phyloP scores from a whole-genome alignment of 2,797 vertebrate species.

The Hoplostethus mediterraneus region DNA sequence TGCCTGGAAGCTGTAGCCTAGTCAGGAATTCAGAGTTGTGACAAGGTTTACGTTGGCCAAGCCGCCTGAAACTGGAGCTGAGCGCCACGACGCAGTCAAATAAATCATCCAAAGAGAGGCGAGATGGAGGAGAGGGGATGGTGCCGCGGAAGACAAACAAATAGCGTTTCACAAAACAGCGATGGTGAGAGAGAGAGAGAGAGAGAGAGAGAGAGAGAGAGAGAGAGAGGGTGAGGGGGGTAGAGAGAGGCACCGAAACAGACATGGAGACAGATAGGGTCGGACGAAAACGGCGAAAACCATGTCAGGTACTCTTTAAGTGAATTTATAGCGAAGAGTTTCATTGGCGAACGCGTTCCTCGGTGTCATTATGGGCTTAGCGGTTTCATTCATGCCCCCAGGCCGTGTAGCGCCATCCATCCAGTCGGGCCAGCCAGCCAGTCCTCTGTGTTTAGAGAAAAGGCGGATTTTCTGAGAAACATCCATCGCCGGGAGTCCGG shows the following conservation, averaged over 20 bases:
- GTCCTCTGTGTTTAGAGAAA: slow-evolving; percentile 73
- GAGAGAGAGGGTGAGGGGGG: slow-evolving; percentile 6
- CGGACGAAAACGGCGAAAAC: slow-evolving; percentile 63
- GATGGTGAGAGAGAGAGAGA: not conserved
- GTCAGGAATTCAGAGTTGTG: slow-evolving; percentile 81
- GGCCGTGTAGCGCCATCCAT: slow-evolving; percentile 39
- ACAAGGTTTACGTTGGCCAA: slow-evolving; percentile 84
- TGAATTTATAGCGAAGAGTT: slow-evolving; percentile 78
- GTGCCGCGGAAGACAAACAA: slow-evolving; percentile 80
- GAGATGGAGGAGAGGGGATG: slow-evolving; percentile 39
- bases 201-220: not conserved
- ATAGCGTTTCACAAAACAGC: slow-evolving; percentile 76
- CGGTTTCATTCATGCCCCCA: slow-evolving; percentile 69
- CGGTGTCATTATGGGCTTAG: slow-evolving; percentile 81
- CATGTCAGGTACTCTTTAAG: slow-evolving; percentile 74
- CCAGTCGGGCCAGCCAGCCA: slow-evolving; percentile 40
- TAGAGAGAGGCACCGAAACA: slow-evolving; percentile 14
- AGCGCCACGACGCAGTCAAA: slow-evolving; percentile 69
- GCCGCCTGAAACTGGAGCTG: slow-evolving; percentile 78
- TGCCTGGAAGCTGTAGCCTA: slow-evolving; percentile 79
- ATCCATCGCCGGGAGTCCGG: slow-evolving; percentile 19
- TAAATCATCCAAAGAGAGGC: slow-evolving; percentile 78
- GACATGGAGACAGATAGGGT: slow-evolving; percentile 28
- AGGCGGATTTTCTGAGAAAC: slow-evolving; percentile 71
- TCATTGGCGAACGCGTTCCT: slow-evolving; percentile 64